Percentiles rank a stretch among this genome's conserved stretches.
These are phyloP conservation scores for Boulengeromyrus knoepffleri DNA, from an alignment of 2,113 vertebrate genomes.

Conservation along the genomic window DNA sequence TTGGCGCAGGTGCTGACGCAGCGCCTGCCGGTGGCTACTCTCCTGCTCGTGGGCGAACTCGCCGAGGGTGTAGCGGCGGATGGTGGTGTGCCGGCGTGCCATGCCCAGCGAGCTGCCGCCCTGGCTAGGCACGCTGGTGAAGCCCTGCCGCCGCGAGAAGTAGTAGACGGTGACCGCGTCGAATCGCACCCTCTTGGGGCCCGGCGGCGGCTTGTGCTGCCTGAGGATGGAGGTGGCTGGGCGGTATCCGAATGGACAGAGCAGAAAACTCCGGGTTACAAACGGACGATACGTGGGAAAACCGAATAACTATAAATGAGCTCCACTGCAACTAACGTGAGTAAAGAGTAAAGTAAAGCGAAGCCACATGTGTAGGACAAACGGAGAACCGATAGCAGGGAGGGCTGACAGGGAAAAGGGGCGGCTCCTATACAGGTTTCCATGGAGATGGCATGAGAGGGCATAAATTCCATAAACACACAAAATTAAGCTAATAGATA, in stretches of 20 bases:
- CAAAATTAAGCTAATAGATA: not conserved
- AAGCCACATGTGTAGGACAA: not conserved
- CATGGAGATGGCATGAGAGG: not conserved
- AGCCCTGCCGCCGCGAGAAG: constrained; percentile 92
- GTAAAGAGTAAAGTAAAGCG: not conserved
- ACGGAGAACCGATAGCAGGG: not conserved
- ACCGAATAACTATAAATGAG: too few relatives aligned
- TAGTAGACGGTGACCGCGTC: constrained; percentile 94
- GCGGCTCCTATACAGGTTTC: not conserved
- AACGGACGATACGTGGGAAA: not conserved
- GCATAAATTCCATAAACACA: not conserved
- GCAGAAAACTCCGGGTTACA: constrained; percentile 35
- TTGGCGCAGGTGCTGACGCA: constrained; percentile 84
- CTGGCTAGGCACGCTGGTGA: constrained; percentile 96
- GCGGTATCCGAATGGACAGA: constrained; percentile 44
- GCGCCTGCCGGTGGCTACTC: constrained; percentile 76
- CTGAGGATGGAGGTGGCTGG: constrained; percentile 91
- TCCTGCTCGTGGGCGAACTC: constrained; percentile 95
- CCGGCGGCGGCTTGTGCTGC: constrained; percentile 68
- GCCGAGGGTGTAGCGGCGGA: constrained; percentile 84
- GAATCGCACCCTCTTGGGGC: constrained; percentile 83
- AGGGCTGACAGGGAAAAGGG: not conserved
- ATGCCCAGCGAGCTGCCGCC: constrained; percentile 96
- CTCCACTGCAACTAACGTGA: not conserved
- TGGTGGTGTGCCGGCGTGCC: constrained; percentile 84